Evolutionary conservation across 2,888 invertebrate genomes (phyloP).

Genomic region (Nomada hirtipes): DNA sequence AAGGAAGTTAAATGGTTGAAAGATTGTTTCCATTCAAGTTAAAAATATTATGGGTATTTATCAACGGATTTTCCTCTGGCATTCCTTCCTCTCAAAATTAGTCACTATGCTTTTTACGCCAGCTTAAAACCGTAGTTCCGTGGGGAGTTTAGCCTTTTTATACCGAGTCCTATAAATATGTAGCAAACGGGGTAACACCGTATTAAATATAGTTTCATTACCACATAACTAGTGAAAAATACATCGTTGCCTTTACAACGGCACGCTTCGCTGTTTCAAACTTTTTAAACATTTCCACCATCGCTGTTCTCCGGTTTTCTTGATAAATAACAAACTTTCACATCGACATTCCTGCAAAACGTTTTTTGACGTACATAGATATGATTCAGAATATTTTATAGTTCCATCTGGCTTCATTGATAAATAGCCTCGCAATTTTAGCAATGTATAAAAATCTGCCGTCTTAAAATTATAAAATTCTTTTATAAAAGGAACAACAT

Average conservation of each 20-base stretch:
- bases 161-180: slow-evolving; percentile 11
- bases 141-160: background rate
- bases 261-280: background rate
- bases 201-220: slow-evolving; percentile 33
- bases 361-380: too few relatives aligned
- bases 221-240: slow-evolving; percentile 1
- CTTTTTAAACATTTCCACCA: background rate
- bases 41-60: background rate
- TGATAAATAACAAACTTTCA: too few relatives aligned
- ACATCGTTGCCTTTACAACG: background rate
- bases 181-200: slow-evolving; percentile 21
- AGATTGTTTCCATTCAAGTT: background rate
- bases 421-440: too few relatives aligned
- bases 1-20: background rate
- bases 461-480: too few relatives aligned
- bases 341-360: too few relatives aligned
- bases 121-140: slow-evolving; percentile 6
- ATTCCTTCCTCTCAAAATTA: background rate
- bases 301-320: background rate
- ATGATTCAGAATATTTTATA: too few relatives aligned
- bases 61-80: background rate
- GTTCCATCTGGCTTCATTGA: too few relatives aligned
- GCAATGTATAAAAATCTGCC: too few relatives aligned
- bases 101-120: background rate
- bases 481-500: too few relatives aligned